Conservation (phyloP, 2,113 vertebrate species). For the Xiphophorus couchianus region DNA sequence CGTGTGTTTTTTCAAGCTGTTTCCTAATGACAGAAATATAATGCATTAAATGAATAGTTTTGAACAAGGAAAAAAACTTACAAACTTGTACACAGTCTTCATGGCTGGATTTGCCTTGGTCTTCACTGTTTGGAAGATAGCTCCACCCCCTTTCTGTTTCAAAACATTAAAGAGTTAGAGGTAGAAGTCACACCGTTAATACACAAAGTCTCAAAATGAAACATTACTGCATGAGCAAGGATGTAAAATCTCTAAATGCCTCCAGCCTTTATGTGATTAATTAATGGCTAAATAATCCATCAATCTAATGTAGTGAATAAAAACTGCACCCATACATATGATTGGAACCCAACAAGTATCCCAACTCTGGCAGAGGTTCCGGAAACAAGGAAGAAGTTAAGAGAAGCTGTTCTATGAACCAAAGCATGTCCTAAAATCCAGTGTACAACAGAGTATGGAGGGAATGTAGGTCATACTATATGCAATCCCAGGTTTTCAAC, state of each 20-base stretch:
- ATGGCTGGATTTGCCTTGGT: slow-evolving; percentile 98
- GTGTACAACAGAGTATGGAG: not conserved
- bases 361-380: too few species aligned
- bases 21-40: too few species aligned
- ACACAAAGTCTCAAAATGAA: not conserved
- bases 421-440: not conserved
- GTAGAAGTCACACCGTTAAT: not conserved
- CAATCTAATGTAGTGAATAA: too few species aligned
- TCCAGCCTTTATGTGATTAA: too few species aligned
- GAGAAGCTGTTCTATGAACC: too few species aligned
- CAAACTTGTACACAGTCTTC: slow-evolving; percentile 99
- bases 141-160: slow-evolving; percentile 96
- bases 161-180: slow-evolving; percentile 17
- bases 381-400: too few species aligned
- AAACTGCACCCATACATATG: not conserved
- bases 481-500: too few species aligned
- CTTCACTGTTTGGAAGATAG: slow-evolving; percentile 95
- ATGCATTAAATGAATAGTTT: not conserved
- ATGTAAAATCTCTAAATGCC: too few species aligned
- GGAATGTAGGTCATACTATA: too few species aligned
- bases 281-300: too few species aligned
- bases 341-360: not conserved
- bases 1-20: too few species aligned
- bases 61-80: slow-evolving; percentile 76
- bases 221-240: not conserved